Evolutionary conservation across 2,888 invertebrate species (phyloP), one percentile per base, ranked within the genome.

Genomic region (Pseudoips prasinana): DNA sequence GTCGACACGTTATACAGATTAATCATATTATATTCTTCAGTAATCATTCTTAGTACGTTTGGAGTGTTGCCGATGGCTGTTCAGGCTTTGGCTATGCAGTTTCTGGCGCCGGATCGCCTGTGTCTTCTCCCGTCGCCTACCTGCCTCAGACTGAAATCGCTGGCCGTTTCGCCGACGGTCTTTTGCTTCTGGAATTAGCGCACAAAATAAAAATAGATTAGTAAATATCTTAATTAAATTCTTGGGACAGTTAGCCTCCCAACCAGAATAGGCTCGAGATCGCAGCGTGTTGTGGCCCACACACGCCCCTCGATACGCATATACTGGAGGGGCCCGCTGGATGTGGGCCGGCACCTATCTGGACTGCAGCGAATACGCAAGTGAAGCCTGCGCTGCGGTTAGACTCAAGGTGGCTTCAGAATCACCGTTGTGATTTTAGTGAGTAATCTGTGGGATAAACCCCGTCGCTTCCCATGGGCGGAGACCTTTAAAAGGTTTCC

Each of bases 61-160:
- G 1, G 69, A 64, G 48, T 84, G 78, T 4, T 64, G 56, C 3
- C 59, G 45, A 25, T 86, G 84, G 20, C 78, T 84, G 7, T 58
- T 64, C 2, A 77, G 25, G 9, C 83, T 62, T 38, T 86, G 85
- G 4, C 53, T 70, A 46, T 75, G 71, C 0, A 85, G 69, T 39
- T 79, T 83, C 20, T 74, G 65, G 1, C 73, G 48, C 0, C 85
- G 68, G 2, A 65, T 27, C 0, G 65, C 76, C 33, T 78, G 75
- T 0, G 74, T 79, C 1, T 72, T 71, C 8, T 66, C 69, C 2
- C 81, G 68, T 25, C 82, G 58, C 5, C 53, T 58, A 0, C 67
- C 65, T 0, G 63, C 42, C 0, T 58, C 53, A 0, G 80, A 75
- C n/a, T 61, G 54, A 7, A 65, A 40, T 3, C 55, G 52, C 0